These are phyloP conservation scores for Trialeurodes vaporariorum DNA, from an alignment of 1,140 invertebrate genomes.

Conservation along the genomic window DNA sequence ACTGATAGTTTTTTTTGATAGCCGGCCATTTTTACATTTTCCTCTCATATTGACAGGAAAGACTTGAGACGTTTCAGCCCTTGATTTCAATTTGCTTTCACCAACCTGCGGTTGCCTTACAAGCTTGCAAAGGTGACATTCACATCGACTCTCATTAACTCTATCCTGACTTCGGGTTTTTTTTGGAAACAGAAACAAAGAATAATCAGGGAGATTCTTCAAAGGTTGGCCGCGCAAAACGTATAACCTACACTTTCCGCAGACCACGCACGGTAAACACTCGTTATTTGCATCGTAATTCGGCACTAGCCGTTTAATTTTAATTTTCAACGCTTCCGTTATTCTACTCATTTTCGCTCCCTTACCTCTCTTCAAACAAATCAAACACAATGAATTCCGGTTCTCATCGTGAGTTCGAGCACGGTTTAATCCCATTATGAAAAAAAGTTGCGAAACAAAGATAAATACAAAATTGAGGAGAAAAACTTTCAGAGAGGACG, in stretches of 20 bases:
- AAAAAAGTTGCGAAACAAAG: too few species aligned
- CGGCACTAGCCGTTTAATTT: background rate
- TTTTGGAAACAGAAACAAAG: background rate
- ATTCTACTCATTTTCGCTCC: background rate
- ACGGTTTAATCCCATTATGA: background rate
- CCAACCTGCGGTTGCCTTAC: background rate
- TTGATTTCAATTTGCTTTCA: too few species aligned
- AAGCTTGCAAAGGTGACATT: background rate
- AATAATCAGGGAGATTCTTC: background rate
- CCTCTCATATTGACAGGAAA: too few species aligned
- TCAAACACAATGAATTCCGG: background rate
- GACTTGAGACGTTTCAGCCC: too few species aligned
- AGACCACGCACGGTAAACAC: background rate
- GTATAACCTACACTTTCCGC: background rate
- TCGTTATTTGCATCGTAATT: background rate
- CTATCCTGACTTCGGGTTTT: background rate
- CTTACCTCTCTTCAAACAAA: background rate
- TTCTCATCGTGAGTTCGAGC: background rate
- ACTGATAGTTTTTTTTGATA: background rate
- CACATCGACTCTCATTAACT: background rate
- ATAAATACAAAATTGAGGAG: too few species aligned
- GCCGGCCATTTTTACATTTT: background rate
- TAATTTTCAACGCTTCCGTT: background rate
- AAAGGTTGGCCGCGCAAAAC: background rate
- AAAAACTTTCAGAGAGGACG: too few species aligned